These are phyloP conservation scores for Pandemis cinnamomeana DNA, from an alignment of 2,888 invertebrate genomes.

Conservation along the genomic window DNA sequence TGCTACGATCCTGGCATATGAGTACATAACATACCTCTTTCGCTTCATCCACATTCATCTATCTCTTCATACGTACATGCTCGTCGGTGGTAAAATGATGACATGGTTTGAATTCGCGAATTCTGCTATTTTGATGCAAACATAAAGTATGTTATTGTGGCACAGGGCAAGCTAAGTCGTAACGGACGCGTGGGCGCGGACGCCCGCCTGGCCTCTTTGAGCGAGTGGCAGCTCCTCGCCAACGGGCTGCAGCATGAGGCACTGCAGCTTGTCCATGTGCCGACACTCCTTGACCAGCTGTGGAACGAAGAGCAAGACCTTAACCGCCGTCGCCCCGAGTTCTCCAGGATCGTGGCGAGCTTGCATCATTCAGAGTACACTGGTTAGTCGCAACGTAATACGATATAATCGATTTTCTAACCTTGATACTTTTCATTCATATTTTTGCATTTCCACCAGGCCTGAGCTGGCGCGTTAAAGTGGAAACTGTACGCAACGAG, in stretches of 20 bases:
- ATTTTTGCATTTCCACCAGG: conserved; percentile 69
- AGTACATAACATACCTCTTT: no score
- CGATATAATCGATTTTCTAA: no score
- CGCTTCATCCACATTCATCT: no score
- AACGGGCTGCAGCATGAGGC: conserved; percentile 80
- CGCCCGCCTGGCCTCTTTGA: conserved; percentile 88
- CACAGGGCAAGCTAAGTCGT: conserved; percentile 65
- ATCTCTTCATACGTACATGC: no score
- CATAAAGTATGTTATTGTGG: background rate
- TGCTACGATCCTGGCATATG: no score
- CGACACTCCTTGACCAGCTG: conserved; percentile 90
- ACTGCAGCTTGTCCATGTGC: conserved; percentile 83
- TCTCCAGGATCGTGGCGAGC: conserved; percentile 86
- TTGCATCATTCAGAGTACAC: conserved; percentile 85
- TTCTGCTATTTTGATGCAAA: background rate
- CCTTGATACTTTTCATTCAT: background rate
- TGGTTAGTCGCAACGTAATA: conserved; percentile 64
- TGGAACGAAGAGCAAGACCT: conserved; percentile 86
- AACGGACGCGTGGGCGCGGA: conserved; percentile 89
- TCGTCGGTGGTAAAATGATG: no score
- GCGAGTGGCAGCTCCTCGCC: conserved; percentile 87
- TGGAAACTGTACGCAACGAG: conserved; percentile 86
- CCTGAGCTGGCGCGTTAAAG: conserved; percentile 90
- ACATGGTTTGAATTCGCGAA: no score
- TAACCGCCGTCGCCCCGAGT: conserved; percentile 79